Percentiles rank a stretch among this genome's conserved stretches.
These are phyloP conservation scores for Virgularia gustaviana DNA, from an alignment of 92 coral and sea anemone genomes.

Conservation along the genomic window DNA sequence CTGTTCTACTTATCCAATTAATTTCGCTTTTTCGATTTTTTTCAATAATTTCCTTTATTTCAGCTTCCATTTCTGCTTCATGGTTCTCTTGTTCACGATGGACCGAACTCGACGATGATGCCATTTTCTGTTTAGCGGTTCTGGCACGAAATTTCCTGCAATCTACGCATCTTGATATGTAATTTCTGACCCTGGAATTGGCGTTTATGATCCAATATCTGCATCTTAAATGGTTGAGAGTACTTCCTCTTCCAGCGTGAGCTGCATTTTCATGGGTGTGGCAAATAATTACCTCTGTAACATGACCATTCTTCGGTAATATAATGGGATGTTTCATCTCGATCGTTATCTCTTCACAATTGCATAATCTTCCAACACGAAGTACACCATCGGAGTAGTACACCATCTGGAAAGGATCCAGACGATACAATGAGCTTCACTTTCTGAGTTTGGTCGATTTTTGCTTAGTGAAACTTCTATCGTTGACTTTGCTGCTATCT, in stretches of 20 bases:
- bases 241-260: constrained; percentile 34
- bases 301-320: constrained; percentile 18
- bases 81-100: no score
- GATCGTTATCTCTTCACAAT: constrained; percentile 15
- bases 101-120: no score
- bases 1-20: no score
- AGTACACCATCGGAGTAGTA: constrained; percentile 5
- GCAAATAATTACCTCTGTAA: constrained; percentile 32
- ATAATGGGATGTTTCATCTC: constrained; percentile 9
- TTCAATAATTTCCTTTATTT: no score
- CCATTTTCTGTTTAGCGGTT: constrained; percentile 43
- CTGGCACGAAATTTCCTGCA: constrained; percentile 27
- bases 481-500: neutral
- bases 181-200: constrained; percentile 40
- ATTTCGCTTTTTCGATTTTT: no score
- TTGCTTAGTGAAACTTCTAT: neutral
- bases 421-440: constrained; percentile 17
- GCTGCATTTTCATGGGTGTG: constrained; percentile 35
- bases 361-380: constrained; percentile 6
- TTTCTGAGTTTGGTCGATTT: neutral
- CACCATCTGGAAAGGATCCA: constrained; percentile 15
- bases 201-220: constrained; percentile 37
- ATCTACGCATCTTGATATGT: constrained; percentile 30
- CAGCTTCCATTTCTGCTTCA: no score
- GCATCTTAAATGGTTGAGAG: constrained; percentile 15